phyloP scores from a whole-genome alignment of 2,797 vertebrate genomes.

The Artibeus lituratus region DNA sequence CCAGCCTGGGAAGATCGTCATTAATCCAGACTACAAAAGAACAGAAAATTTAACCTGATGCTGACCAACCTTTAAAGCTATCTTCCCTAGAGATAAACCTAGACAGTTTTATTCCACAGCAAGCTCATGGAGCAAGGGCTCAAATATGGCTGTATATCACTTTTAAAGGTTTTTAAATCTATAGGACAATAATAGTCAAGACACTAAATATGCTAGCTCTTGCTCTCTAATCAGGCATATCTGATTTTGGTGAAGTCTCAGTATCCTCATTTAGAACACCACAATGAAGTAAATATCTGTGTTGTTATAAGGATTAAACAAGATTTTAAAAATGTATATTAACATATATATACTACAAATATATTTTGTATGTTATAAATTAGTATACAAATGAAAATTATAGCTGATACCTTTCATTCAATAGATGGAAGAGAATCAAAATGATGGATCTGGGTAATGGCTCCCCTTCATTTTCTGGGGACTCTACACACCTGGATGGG shows the following conservation, averaged over 20 bases:
- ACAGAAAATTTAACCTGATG: slow-evolving; percentile 41
- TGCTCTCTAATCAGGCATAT: slow-evolving; percentile 24
- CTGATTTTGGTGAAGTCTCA: slow-evolving; percentile 18
- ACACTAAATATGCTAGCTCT: neutral
- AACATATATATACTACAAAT: neutral
- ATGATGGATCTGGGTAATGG: neutral
- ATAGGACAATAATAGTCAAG: slow-evolving; percentile 35
- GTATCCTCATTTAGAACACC: neutral
- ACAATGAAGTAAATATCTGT: neutral
- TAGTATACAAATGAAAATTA: neutral
- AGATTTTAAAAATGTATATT: neutral
- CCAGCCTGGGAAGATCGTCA: slow-evolving; percentile 41
- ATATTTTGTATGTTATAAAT: neutral
- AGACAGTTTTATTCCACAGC: neutral
- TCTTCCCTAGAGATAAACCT: neutral
- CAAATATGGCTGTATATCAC: neutral
- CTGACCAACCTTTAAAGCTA: neutral
- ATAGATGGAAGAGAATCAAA: neutral
- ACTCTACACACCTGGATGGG: neutral
- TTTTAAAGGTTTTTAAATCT: slow-evolving; percentile 32
- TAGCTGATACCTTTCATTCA: slow-evolving; percentile 15
- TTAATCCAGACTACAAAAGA: slow-evolving; percentile 42
- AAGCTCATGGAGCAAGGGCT: slow-evolving; percentile 23
- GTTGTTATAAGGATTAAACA: neutral
- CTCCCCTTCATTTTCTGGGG: neutral